Percentiles rank a stretch among this genome's conserved stretches.
phyloP scores from a whole-genome alignment of 2,888 invertebrate species.

The Leucoma salicis region DNA sequence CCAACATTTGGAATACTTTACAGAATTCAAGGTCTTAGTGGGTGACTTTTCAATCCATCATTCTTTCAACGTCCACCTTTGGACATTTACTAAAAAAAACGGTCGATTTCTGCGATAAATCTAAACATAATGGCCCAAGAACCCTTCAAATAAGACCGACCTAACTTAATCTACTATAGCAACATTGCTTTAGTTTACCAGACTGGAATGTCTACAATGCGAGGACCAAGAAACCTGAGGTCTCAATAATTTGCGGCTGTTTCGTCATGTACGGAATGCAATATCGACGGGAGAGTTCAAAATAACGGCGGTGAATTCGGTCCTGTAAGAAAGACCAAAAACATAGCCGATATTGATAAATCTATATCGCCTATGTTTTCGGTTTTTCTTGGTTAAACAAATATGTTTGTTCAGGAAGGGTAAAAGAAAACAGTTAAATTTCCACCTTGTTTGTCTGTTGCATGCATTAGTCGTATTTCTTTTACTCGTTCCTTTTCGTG shows the following conservation, averaged over 20 bases:
- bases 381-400: slow-evolving; percentile 2
- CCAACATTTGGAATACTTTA: too few relatives aligned
- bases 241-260: slow-evolving; percentile 29
- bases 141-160: too few relatives aligned
- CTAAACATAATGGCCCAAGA: too few relatives aligned
- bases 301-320: slow-evolving; percentile 15
- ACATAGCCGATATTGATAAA: not conserved
- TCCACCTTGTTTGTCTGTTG: not conserved
- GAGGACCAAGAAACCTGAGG: slow-evolving; percentile 17
- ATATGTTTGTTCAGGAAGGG: slow-evolving; percentile 1
- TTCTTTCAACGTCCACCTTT: too few relatives aligned
- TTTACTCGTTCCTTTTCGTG: too few relatives aligned
- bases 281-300: slow-evolving; percentile 24
- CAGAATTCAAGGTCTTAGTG: too few relatives aligned
- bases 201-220: slow-evolving; percentile 24
- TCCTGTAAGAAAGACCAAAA: too few relatives aligned
- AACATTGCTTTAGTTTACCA: slow-evolving; percentile 9
- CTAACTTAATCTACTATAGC: not conserved
- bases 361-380: slow-evolving; percentile 7
- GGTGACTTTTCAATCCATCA: too few relatives aligned
- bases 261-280: slow-evolving; percentile 25
- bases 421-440: not conserved
- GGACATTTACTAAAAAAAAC: too few relatives aligned
- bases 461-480: too few relatives aligned
- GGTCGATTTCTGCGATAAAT: too few relatives aligned